A percentile compares a stretch with the other conserved stretches of the same genome.
Evolutionary conservation across 2,113 vertebrate species (phyloP).

Genomic region (Canis aureus): DNA sequence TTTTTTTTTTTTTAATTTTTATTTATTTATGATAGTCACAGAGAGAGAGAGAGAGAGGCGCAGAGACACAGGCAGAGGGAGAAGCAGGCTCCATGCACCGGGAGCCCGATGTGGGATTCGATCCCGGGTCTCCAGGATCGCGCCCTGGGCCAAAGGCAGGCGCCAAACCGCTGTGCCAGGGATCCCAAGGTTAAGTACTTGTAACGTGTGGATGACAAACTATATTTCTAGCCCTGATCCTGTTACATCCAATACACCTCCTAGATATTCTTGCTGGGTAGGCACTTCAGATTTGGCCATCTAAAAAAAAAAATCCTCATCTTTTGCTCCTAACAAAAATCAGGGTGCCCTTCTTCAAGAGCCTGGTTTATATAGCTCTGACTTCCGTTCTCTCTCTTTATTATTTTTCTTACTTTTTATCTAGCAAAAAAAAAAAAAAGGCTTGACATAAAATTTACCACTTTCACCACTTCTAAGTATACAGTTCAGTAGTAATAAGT

Average conservation of each 20-base stretch:
- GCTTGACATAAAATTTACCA: background rate
- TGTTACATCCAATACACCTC: background rate
- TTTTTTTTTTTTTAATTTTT: no score
- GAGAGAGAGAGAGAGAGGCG: no score
- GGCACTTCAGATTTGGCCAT: background rate
- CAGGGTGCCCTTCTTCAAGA: background rate
- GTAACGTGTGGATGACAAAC: background rate
- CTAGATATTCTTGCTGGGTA: background rate
- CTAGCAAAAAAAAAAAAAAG: background rate
- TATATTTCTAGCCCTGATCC: background rate
- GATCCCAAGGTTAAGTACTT: background rate
- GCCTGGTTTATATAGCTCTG: background rate
- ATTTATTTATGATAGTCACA: no score
- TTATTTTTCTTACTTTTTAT: background rate
- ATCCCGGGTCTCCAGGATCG: no score
- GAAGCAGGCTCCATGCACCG: no score
- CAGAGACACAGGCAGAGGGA: no score
- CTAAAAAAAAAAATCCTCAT: background rate
- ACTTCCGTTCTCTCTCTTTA: background rate
- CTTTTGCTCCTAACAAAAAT: slow-evolving; percentile 3
- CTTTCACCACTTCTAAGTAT: background rate
- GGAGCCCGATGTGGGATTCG: no score
- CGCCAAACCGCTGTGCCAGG: no score
- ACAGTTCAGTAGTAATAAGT: background rate
- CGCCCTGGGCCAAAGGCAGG: no score